Evolutionary conservation across 2,797 vertebrate species (phyloP), one percentile per base, ranked within the genome.

Genomic region (Anguilla marmorata): DNA sequence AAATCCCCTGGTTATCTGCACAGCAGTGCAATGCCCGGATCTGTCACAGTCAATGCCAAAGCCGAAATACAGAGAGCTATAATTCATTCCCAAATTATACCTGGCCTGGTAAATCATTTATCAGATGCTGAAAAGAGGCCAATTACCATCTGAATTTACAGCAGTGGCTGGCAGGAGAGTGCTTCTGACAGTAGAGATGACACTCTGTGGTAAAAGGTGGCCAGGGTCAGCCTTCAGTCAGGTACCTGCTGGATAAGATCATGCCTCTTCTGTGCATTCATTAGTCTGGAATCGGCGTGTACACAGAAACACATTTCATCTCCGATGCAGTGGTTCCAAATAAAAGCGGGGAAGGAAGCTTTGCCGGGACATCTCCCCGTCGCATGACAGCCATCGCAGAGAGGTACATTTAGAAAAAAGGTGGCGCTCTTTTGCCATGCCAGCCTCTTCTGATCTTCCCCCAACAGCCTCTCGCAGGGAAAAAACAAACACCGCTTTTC

Each of bases 201-300:
- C 86, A 85, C 88, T 87, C 72, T 52, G 30, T 94, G 95, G 94
- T 91, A 91, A 89, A 88, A 89, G 93, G 94, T 95, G 94, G 95
- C 92, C 96, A 96, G 96, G 96, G 94, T 96, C 95, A 95, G 6
- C 89, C 91, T 91, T 87, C 90, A 91, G 93, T 93, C 94, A 94
- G 69, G 94, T 91, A 95, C 95, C 92, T 94, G 93, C 90, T 33
- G 93, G 93, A 96, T 95, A 95, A 95, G 94, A 72, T 86, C 33
- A 58, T 41, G 84, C 19, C 50, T 94, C 93, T 95, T 95, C 94
- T 93, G 94, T 95, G 93, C 93, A 96, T 93, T 93, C 95, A 96
- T 96, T 96, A 95, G 94, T 52, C 95, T 90, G 89, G 87, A 95
- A 96, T 96, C 96, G 96, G 95, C 96, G 96, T 97, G 95, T 94